A percentile compares a stretch with the other conserved stretches of the same genome.
Evolutionary conservation across 2,797 vertebrate species (phyloP).

Genomic region (Graptemys geographica): DNA sequence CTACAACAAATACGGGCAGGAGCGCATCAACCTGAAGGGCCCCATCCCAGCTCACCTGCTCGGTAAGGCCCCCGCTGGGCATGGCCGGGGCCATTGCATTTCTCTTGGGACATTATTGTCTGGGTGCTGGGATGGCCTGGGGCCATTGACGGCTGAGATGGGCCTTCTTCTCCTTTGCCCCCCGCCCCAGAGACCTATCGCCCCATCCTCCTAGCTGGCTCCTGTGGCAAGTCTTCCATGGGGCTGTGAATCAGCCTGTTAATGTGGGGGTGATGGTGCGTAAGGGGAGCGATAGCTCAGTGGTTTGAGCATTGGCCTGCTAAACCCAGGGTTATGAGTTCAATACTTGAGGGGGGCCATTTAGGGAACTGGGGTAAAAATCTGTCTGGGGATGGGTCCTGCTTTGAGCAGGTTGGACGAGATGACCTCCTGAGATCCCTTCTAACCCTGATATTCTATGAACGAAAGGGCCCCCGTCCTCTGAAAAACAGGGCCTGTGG

Average conservation of each 20-base stretch:
- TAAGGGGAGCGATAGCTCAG: not conserved
- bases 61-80: slow-evolving; percentile 80
- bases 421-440: too few species aligned
- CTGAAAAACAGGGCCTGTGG: not conserved
- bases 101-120: not conserved
- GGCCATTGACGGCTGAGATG: not conserved
- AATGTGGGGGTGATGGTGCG: not conserved
- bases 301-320: too few species aligned
- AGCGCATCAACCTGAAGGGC: slow-evolving; percentile 89
- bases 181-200: not conserved
- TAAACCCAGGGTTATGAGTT: too few species aligned
- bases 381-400: too few species aligned
- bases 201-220: not conserved
- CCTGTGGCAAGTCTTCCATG: too few species aligned
- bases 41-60: slow-evolving; percentile 97
- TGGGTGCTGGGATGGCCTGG: too few species aligned
- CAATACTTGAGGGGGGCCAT: too few species aligned
- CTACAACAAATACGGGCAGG: slow-evolving; percentile 87
- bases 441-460: too few species aligned
- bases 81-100: too few species aligned
- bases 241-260: not conserved
- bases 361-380: too few species aligned
- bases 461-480: not conserved
- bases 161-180: too few species aligned
- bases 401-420: too few species aligned